Evolutionary conservation across 2,888 invertebrate genomes (phyloP), one percentile per base, ranked within the genome.

Genomic region (Caenorhabditis wallacei): DNA sequence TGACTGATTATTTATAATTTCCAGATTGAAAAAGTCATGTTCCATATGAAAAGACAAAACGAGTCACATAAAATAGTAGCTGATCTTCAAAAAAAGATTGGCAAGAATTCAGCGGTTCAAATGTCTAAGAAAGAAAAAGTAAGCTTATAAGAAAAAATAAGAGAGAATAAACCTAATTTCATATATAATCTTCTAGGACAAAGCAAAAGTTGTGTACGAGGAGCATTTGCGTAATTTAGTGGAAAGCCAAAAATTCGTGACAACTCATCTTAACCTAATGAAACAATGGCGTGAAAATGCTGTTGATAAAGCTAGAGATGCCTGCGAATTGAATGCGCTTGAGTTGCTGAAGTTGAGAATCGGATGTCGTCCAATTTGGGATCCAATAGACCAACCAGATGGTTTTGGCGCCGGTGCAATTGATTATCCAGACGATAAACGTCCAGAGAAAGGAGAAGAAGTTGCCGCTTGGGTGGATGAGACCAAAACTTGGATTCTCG

Each of bases 391-490:
- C 0, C 26, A 69, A 37, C 63, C 63, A 5, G 35, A 54, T 46
- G 78, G 78, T 18, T 3, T 18, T 18, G 46, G 46, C 13, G 68
- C 46, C 0, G 78, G 53, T 30, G 78, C 61, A 8, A 2, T 69
- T 0, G 8, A 7, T n/a, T 69, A 30, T 51, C 61, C 69, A 46
- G 69, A 78, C 8, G 43, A 53, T n/a, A 63, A 53, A 46, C 35
- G 68, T 16, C 30, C 63, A 10, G 30, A 40, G 5, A 59, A 53
- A 30, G 35, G 53, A n/a, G 63, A 69, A 1, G 69, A 69, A 63
- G 78, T 78, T 5, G 78, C 53, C 0, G 78, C 78, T 4, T 78
- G 54, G 54, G 69, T 78, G 20, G 78, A 78, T n/a, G 18, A 13
- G 3, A 20, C 54, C 0, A 78, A 78, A 40, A 78, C 78, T 0